Percentiles rank a stretch among this genome's conserved stretches.
Evolutionary conservation across 2,113 vertebrate genomes (phyloP).

Genomic region (Spea multiplicata): DNA sequence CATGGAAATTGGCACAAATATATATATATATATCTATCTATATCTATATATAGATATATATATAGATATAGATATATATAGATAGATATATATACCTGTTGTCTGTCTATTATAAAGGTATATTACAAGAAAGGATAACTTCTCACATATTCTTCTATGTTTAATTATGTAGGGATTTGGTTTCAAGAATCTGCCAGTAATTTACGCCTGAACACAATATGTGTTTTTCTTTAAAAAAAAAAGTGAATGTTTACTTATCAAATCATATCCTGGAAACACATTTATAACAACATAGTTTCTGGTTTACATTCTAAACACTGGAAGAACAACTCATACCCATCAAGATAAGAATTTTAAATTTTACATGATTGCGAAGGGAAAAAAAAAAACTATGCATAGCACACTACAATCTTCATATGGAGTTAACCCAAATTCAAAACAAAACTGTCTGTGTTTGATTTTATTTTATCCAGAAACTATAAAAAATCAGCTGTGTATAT

Average conservation of each 20-base stretch:
- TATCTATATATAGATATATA: no score
- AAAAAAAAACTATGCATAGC: constrained; percentile 52
- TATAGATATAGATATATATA: no score
- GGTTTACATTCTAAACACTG: constrained; percentile 51
- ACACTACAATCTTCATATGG: constrained; percentile 22
- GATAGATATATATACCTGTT: no score
- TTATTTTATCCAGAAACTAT: constrained; percentile 3
- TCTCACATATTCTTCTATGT: no score
- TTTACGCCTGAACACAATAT: no score
- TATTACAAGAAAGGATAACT: no score
- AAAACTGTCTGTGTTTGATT: constrained; percentile 9
- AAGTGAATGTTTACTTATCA: constrained; percentile 63
- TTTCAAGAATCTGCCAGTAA: no score
- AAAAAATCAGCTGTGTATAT: not conserved
- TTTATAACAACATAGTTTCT: constrained; percentile 48
- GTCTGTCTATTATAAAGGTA: no score
- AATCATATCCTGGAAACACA: constrained; percentile 54
- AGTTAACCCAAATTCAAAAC: constrained; percentile 26
- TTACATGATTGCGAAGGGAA: constrained; percentile 49
- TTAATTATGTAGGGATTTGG: no score
- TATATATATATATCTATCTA: no score
- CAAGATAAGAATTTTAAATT: constrained; percentile 59
- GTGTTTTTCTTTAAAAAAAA: constrained; percentile 46
- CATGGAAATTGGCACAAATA: no score
- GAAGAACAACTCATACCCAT: constrained; percentile 57